Conservation (phyloP, 2,797 vertebrate genomes). For the Ibycter americanus region DNA sequence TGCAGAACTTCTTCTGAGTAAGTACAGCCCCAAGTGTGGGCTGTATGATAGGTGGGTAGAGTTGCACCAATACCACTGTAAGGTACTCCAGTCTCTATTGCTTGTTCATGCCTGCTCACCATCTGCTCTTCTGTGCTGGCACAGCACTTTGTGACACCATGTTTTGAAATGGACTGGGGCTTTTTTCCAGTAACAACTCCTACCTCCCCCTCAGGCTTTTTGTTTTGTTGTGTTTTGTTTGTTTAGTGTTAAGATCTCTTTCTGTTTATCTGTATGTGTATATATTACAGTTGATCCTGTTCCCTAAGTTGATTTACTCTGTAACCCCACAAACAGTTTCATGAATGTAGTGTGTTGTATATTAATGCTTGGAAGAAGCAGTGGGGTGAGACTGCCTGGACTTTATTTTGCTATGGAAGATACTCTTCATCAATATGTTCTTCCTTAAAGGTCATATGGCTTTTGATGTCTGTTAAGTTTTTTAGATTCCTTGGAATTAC, state of each 20-base stretch:
- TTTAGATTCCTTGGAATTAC: not conserved
- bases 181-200: not conserved
- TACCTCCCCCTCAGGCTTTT: accelerated
- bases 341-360: not conserved
- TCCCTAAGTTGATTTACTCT: not conserved
- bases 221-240: not conserved
- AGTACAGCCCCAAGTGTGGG: not conserved
- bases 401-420: not conserved
- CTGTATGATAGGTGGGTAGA: not conserved
- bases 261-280: not conserved
- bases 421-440: not conserved
- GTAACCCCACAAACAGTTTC: not conserved
- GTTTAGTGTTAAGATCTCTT: not conserved
- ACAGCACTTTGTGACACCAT: not conserved
- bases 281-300: not conserved
- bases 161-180: not conserved
- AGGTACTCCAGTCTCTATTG: not conserved
- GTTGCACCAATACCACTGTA: not conserved
- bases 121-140: not conserved
- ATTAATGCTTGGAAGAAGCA: not conserved
- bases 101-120: not conserved
- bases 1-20: not conserved
- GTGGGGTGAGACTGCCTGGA: not conserved
- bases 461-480: not conserved
- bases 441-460: not conserved